Evolutionary conservation across 2,888 invertebrate genomes (phyloP), one percentile per base, ranked within the genome.

Genomic region (Entomobrya multifasciata): DNA sequence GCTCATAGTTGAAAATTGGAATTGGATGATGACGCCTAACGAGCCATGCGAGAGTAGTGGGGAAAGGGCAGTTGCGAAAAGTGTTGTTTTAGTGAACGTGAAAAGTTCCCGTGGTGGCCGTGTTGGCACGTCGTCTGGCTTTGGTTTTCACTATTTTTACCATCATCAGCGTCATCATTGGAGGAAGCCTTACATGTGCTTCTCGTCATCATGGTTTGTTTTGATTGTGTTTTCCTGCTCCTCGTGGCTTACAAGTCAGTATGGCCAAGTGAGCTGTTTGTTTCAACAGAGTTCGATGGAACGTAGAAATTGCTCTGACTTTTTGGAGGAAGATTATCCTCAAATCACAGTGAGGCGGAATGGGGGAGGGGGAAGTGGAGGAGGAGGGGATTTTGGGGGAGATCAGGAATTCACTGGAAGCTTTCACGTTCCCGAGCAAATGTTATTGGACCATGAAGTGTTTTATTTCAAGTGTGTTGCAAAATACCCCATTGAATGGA

Each of bases 401-500:
- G 87, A 79, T 22, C 55, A 82, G 20, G 67, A 74, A 8, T 52
- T 74, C 17, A 52, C 41, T 25, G 15, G 27, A 52, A 87, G 80
- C 25, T 87, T 87, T 70, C 47, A 78, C 10, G 27, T 87, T 17
- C 17, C 44, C 30, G 76, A 84, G 36, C 30, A 57, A 0, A 17
- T 2, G 11, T 20, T 79, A 15, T 5, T 84, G n/a, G 67, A 77
- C 47, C 83, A 83, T 62, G 87, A 84, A 8, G 47, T 80, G 13
- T 87, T 84, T 57, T 65, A 47, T 22, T 79, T 87, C 27, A 84
- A 74, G 20, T 87, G 87, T 76, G 79, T 80, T n/a, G 83, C 87
- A 72, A 8, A 22, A 52, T 87, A 84, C 80, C 87, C 87, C 77
- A 84, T 87, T 30, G 74, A 84, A 20, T 87, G 87, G 87, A 79